Conservation (phyloP, 1,140 invertebrate species). For the Triops longicaudatus region DNA sequence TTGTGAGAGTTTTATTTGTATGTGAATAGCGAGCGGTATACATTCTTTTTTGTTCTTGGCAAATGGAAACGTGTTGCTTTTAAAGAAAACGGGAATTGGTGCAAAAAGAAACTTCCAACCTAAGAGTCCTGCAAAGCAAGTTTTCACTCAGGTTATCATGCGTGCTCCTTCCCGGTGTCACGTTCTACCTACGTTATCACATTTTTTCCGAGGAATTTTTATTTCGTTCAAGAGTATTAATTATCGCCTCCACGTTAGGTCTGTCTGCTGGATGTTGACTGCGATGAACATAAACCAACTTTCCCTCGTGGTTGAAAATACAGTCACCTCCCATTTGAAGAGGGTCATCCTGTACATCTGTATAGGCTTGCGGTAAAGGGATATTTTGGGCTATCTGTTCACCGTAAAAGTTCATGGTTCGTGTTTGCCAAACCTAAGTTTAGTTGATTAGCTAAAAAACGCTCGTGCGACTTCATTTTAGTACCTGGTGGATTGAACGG, state of each 20-base stretch:
- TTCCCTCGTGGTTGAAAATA: constrained; percentile 24
- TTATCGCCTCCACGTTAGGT: constrained; percentile 22
- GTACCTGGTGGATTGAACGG: constrained; percentile 30
- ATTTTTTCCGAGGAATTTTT: neutral
- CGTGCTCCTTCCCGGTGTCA: neutral
- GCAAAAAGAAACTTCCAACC: neutral
- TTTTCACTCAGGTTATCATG: neutral
- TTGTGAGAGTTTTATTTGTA: neutral
- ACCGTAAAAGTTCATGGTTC: constrained; percentile 25
- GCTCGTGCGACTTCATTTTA: neutral
- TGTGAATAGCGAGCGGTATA: neutral
- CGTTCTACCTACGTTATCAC: neutral
- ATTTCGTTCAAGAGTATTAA: constrained; percentile 15
- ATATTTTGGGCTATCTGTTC: constrained; percentile 23
- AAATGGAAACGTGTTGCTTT: neutral
- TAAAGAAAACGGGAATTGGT: neutral
- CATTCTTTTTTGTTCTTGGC: neutral
- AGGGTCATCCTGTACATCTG: constrained; percentile 31
- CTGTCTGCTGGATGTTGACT: constrained; percentile 29
- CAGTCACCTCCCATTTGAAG: constrained; percentile 33
- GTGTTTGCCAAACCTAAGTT: constrained; percentile 28
- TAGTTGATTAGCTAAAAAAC: neutral
- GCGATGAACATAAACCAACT: constrained; percentile 24
- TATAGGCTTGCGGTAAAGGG: constrained; percentile 19
- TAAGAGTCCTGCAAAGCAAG: neutral